Base-by-base conservation (phyloP, 2,888 invertebrate species). In the Apodemia zela region DNA sequence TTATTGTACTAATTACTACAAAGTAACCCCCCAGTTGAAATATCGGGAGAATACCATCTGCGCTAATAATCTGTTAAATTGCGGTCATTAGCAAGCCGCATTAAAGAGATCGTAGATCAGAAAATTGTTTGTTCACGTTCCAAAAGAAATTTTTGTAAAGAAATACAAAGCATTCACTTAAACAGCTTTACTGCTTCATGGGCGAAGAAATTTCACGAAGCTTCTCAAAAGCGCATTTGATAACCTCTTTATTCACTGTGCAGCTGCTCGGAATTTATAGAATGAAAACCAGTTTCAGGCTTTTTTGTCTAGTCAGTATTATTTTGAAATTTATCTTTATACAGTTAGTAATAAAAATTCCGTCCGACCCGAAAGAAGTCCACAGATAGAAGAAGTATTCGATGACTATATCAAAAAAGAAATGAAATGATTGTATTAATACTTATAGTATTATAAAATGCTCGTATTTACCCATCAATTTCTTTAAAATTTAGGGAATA, bases 151-250 rank as follows among this genome's bases (percentile, higher is more conserved):
- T 54, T 54, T 54, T 54, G 15, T 29, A 54, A 54, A 54, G 54
- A 54, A 25, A 54, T 25, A 54, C 59, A 60, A 63, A 63, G 59
- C 59, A 59, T 60, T 47, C 42, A 59, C 62, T 45, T 15, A 59
- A 63, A 21, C 42, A 59, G 51, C 51, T 35, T 63, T 63, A 18
- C 63, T 59, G 7, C 33, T 49, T 33, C 59, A 45, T 33, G 47
- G 62, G 42, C 60, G 54, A 33, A 33, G 63, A 62, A 62, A 62
- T 59, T 63, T 63, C 47, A 59, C 49, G 58, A 63, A 59, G 58
- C 62, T 45, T 58, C 62, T 60, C 62, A 63, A 63, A 63, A 59
- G 63, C 63, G 63, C 63, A 59, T 63, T 63, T 63, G 58, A 63
- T 59, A 63, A 63, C 58, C 58, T 35, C 63, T 59, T 63, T 63